Conservation (phyloP, 2,113 vertebrate species). For the Dipodomys merriami region DNA sequence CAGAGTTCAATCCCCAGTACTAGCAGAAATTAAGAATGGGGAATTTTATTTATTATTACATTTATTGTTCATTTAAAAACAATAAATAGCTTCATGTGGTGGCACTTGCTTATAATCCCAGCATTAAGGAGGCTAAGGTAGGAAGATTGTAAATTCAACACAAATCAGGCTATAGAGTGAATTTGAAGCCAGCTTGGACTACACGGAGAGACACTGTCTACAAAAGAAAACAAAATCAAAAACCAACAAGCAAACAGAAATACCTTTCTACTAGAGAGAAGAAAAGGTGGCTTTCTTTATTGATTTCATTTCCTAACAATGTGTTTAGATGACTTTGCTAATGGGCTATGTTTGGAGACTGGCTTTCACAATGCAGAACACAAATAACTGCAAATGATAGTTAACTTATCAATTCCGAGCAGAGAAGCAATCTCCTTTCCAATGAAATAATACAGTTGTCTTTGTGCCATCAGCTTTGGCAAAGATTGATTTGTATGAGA, state of each 20-base stretch:
- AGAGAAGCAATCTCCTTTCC: not conserved
- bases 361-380: not conserved
- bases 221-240: not conserved
- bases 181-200: too few species aligned
- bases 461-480: not conserved
- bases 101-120: too few species aligned
- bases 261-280: not conserved
- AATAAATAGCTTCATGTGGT: not conserved
- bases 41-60: not conserved
- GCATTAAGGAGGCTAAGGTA: too few species aligned
- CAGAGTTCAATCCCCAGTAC: too few species aligned
- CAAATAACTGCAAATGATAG: slow-evolving; percentile 15
- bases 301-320: not conserved
- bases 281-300: not conserved
- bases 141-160: too few species aligned
- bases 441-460: not conserved
- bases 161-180: too few species aligned
- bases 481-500: slow-evolving; percentile 16
- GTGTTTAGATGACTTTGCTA: not conserved
- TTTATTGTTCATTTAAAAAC: not conserved
- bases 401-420: not conserved
- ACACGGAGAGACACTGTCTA: too few species aligned
- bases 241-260: slow-evolving; percentile 8
- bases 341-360: not conserved
- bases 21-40: too few species aligned